Percentiles rank a stretch among this genome's conserved stretches.
phyloP scores from a whole-genome alignment of 2,888 invertebrate species.

The Dione juno region DNA sequence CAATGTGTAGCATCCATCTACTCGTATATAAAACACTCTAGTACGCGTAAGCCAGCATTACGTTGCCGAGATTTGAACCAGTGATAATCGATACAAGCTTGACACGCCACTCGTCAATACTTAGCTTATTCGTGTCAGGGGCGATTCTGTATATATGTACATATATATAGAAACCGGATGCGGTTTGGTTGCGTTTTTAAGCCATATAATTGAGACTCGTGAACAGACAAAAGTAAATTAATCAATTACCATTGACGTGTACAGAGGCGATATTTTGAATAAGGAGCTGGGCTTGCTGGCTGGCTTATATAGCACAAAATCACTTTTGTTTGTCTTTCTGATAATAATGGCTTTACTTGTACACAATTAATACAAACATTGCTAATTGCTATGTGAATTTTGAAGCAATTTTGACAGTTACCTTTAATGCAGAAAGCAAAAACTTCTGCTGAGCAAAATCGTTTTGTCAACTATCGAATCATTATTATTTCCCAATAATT shows the following conservation, averaged over 20 bases:
- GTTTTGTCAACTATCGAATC: too few species aligned
- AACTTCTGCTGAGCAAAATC: too few species aligned
- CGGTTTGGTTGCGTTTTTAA: slow-evolving; percentile 25
- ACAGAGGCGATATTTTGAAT: not conserved
- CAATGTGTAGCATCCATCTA: not conserved
- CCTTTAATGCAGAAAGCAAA: too few species aligned
- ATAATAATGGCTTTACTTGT: too few species aligned
- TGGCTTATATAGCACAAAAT: too few species aligned
- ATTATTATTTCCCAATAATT: too few species aligned
- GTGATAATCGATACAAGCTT: slow-evolving; percentile 37
- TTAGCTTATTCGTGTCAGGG: slow-evolving; percentile 39
- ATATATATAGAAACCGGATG: slow-evolving; percentile 33
- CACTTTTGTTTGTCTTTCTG: too few species aligned
- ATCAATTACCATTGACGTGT: not conserved
- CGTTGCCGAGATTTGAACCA: slow-evolving; percentile 32
- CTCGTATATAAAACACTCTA: not conserved
- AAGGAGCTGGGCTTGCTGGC: too few species aligned
- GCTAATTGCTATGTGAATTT: not conserved
- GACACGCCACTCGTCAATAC: slow-evolving; percentile 40
- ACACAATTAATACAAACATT: too few species aligned
- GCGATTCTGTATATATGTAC: slow-evolving; percentile 19
- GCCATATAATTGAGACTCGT: slow-evolving; percentile 27
- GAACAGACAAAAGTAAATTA: not conserved
- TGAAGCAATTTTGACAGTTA: not conserved
- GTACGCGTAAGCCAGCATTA: not conserved